These are phyloP conservation scores for Anguilla rostrata DNA, from an alignment of 2,113 vertebrate species.

Conservation along the genomic window DNA sequence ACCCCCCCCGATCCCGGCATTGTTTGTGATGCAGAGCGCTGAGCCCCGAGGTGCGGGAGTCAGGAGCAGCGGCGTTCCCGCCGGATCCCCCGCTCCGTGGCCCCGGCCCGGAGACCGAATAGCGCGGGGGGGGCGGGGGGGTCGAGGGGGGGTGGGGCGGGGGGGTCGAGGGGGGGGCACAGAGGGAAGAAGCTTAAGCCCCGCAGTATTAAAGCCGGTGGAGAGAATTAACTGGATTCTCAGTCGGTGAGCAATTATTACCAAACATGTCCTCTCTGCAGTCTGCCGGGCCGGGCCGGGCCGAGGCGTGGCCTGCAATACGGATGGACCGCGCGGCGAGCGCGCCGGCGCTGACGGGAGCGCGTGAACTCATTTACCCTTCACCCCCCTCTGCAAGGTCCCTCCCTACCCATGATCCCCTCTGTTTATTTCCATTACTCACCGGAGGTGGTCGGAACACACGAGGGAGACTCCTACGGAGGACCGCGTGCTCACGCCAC, in stretches of 20 bases:
- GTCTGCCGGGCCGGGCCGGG: background rate
- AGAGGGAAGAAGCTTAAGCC: background rate
- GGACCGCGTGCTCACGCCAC: constrained; percentile 24
- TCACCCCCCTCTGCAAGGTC: constrained; percentile 26
- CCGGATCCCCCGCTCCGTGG: constrained; percentile 46
- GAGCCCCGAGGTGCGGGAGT: constrained; percentile 56
- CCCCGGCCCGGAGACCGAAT: constrained; percentile 14
- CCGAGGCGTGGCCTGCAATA: background rate
- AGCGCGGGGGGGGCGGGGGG: too few relatives aligned
- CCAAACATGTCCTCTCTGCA: background rate
- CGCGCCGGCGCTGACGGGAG: constrained; percentile 17
- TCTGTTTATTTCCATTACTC: constrained; percentile 21
- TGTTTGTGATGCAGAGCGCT: constrained; percentile 51
- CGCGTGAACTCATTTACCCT: constrained; percentile 31
- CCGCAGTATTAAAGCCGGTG: background rate
- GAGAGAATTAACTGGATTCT: constrained; percentile 1
- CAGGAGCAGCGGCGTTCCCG: constrained; percentile 32
- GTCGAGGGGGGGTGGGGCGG: too few relatives aligned
- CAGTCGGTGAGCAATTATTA: background rate
- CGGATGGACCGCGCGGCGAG: background rate
- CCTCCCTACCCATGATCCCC: background rate
- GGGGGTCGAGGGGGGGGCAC: background rate
- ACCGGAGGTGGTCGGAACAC: constrained; percentile 31
- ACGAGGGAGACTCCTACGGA: constrained; percentile 16
- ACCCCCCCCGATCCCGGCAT: constrained; percentile 34